Evolutionary conservation across 1,140 invertebrate species (phyloP).

Genomic region (Drosophila baimaii): DNA sequence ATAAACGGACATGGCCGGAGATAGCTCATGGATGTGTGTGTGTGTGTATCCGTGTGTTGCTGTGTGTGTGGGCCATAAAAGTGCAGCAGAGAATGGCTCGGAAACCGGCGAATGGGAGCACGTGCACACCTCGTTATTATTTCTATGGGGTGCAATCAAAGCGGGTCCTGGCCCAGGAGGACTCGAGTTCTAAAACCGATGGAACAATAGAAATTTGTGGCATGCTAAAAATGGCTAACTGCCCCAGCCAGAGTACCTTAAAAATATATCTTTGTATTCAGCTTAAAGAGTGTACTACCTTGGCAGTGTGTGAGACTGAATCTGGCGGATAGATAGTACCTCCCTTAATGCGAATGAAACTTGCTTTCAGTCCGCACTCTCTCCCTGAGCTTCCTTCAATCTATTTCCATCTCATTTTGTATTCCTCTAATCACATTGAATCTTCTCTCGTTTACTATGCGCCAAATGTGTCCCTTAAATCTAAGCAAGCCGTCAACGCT

Average conservation of each 20-base stretch:
- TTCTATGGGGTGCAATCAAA: constrained; percentile 48
- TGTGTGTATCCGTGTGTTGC: no score
- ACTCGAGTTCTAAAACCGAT: constrained; percentile 22
- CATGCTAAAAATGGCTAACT: constrained; percentile 15
- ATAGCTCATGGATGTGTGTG: constrained; percentile 1
- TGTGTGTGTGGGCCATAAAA: constrained; percentile 29
- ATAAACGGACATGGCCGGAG: constrained; percentile 41
- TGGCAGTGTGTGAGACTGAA: neutral
- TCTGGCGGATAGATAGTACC: neutral
- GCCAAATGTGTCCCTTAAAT: constrained; percentile 63
- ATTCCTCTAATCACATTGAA: constrained; percentile 56
- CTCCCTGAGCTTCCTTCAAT: constrained; percentile 1
- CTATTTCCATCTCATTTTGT: constrained; percentile 33
- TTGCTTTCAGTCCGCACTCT: constrained; percentile 2
- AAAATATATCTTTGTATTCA: neutral
- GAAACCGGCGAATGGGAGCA: constrained; percentile 23
- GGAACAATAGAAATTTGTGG: constrained; percentile 39
- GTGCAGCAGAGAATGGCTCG: constrained; percentile 27
- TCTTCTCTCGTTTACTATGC: constrained; percentile 42
- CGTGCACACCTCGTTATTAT: constrained; percentile 50
- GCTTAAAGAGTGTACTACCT: neutral
- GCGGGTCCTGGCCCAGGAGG: constrained; percentile 18
- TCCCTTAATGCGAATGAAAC: constrained; percentile 12
- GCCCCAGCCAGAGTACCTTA: neutral
- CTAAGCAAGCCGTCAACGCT: constrained; percentile 72